A percentile compares a stretch with the other conserved stretches of the same genome.
These are phyloP conservation scores for Dryoscopus gambensis DNA, from an alignment of 2,113 vertebrate species.

Conservation along the genomic window DNA sequence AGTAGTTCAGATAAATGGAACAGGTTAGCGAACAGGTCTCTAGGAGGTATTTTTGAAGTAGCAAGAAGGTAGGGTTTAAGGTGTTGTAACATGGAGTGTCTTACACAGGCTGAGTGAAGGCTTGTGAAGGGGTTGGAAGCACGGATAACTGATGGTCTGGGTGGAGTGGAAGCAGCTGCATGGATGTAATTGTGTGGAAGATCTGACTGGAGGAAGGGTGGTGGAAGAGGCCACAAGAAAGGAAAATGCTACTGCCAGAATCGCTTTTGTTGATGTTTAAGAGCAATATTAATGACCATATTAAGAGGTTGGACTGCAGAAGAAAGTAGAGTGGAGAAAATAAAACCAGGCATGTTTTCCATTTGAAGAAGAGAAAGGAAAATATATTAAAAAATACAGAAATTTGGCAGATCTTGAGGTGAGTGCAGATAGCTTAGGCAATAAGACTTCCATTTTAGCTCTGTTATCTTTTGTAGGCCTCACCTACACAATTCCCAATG, in stretches of 20 bases:
- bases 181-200: background rate
- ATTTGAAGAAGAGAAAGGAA: slow-evolving; percentile 5
- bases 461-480: background rate
- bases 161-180: background rate
- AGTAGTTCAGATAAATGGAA: background rate
- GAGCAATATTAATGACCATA: background rate
- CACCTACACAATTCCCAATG: background rate
- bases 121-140: background rate
- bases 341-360: background rate
- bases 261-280: background rate
- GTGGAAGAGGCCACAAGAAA: background rate
- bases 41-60: background rate
- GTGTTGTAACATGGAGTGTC: background rate
- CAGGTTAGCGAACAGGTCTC: background rate
- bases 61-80: background rate
- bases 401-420: background rate
- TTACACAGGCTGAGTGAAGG: background rate
- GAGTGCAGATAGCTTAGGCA: background rate
- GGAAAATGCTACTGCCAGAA: slow-evolving; percentile 18
- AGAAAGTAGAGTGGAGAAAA: background rate
- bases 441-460: background rate
- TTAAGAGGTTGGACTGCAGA: background rate
- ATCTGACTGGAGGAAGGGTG: background rate
- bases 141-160: background rate
- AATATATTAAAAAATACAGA: background rate